Conservation (phyloP, 2,888 invertebrate genomes). For the Dryocosmus kuriphilus region DNA sequence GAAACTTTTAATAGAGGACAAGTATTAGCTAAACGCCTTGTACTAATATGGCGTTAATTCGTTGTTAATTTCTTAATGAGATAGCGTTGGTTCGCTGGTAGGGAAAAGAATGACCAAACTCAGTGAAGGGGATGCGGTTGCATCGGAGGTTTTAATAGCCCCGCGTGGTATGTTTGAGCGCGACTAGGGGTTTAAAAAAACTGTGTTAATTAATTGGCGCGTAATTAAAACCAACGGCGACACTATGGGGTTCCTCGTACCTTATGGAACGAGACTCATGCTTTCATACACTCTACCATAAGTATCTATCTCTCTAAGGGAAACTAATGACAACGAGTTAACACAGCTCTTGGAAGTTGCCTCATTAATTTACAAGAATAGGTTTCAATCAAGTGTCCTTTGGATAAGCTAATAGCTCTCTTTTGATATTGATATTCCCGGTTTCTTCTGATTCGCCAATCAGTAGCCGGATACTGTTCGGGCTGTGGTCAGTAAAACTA, state of each 20-base stretch:
- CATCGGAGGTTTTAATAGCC: conserved; percentile 61
- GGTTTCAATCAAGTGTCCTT: conserved; percentile 33
- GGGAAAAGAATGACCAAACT: conserved; percentile 16
- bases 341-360: conserved; percentile 48
- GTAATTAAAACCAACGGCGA: conserved; percentile 71
- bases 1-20: not conserved
- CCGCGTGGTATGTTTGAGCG: conserved; percentile 49
- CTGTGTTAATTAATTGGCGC: conserved; percentile 72
- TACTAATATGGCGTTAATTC: not conserved
- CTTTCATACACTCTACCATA: conserved; percentile 26
- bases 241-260: conserved; percentile 52
- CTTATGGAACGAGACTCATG: conserved; percentile 41
- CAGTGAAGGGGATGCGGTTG: conserved; percentile 41
- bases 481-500: no score
- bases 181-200: conserved; percentile 44
- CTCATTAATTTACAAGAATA: conserved; percentile 50
- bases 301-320: conserved; percentile 43
- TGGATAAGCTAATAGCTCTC: not conserved
- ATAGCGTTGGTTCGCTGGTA: not conserved
- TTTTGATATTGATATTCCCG: not conserved
- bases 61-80: not conserved
- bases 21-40: not conserved
- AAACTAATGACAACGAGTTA: conserved; percentile 53
- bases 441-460: no score
- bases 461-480: no score